These are phyloP conservation scores for Sphaerophoria taeniata DNA, from an alignment of 2,888 invertebrate species.

Conservation along the genomic window DNA sequence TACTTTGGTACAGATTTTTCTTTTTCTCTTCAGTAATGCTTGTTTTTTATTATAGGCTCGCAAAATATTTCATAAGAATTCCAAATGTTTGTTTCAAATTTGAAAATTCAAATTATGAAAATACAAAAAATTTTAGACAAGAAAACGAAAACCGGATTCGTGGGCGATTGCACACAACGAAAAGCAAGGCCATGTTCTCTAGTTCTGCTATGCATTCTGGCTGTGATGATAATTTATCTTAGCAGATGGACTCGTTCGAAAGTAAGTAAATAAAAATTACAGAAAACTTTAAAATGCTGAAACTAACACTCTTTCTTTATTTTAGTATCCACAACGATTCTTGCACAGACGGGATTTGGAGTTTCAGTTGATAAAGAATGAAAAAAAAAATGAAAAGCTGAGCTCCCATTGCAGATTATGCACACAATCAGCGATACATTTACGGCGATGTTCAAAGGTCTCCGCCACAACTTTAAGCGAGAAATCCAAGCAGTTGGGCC, in stretches of 20 bases:
- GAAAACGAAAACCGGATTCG: too few species aligned
- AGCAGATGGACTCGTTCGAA: constrained; percentile 97
- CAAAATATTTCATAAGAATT: too few species aligned
- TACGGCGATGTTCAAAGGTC: constrained; percentile 95
- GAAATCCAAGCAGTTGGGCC: constrained; percentile 95
- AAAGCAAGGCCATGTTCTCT: constrained; percentile 98
- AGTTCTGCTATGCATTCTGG: constrained; percentile 92
- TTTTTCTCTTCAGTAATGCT: too few species aligned
- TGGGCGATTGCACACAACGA: constrained; percentile 95
- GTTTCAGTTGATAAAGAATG: constrained; percentile 99
- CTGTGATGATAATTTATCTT: constrained; percentile 91
- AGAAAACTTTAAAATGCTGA: too few species aligned
- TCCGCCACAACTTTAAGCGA: constrained; percentile 90
- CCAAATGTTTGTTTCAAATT: too few species aligned
- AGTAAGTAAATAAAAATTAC: constrained; percentile 88
- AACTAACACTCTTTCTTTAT: constrained; percentile 51
- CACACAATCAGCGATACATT: constrained; percentile 94
- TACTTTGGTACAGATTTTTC: too few species aligned
- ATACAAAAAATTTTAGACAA: too few species aligned
- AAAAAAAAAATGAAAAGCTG: too few species aligned
- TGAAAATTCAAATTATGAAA: too few species aligned
- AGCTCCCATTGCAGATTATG: too few species aligned
- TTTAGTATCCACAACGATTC: constrained; percentile 95
- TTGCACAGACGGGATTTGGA: too few species aligned
- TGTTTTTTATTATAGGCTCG: too few species aligned